Conservation (phyloP, 2,888 invertebrate species). For the Trachelus troglodyta region DNA sequence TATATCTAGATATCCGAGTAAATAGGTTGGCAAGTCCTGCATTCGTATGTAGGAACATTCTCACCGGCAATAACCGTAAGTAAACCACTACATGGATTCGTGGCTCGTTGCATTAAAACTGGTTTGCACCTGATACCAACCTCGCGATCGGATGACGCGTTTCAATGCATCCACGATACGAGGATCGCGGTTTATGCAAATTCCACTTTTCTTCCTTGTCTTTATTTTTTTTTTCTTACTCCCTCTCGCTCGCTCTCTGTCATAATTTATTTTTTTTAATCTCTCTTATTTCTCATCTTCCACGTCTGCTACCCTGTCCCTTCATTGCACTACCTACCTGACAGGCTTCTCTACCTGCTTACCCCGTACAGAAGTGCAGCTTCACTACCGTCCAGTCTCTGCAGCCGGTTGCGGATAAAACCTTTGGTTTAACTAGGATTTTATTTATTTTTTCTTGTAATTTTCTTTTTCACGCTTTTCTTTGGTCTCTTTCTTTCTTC, state of each 20-base stretch:
- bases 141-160: conserved; percentile 64
- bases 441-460: conserved; percentile 14
- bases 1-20: not conserved
- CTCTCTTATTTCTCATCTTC: not conserved
- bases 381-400: not conserved
- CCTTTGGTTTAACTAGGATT: not conserved
- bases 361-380: not conserved
- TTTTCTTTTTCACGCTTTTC: conserved; percentile 6
- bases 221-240: not conserved
- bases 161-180: conserved; percentile 48
- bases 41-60: not conserved
- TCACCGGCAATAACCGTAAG: not conserved
- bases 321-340: not conserved
- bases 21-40: not conserved
- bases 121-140: conserved; percentile 65
- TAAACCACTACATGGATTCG: not conserved
- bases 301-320: not conserved
- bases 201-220: conserved; percentile 17
- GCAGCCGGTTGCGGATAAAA: not conserved
- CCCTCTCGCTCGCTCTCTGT: conserved; percentile 23
- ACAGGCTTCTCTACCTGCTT: not conserved
- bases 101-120: conserved; percentile 43
- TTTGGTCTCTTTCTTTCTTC: no score
- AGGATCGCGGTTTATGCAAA: conserved; percentile 13
- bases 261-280: not conserved